A percentile compares a stretch with the other conserved stretches of the same genome.
Conservation (phyloP, 2,888 invertebrate genomes). For the Drosophila macrothrix region DNA sequence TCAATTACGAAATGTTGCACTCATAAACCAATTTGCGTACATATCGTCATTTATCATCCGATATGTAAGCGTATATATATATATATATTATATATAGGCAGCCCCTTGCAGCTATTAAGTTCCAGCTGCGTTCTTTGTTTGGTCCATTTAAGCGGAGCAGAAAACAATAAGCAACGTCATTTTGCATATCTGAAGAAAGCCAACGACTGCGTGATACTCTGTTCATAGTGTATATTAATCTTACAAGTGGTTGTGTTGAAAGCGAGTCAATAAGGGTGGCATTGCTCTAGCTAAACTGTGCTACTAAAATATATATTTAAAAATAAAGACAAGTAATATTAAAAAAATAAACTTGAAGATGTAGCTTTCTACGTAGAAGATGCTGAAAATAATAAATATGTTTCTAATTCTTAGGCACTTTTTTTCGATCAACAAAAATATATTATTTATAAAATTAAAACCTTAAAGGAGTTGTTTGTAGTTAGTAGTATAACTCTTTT, state of each 20-base stretch:
- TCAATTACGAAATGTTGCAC: conserved; percentile 58
- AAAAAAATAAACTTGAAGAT: neutral
- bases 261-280: neutral
- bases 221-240: neutral
- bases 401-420: neutral
- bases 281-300: neutral
- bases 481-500: no score
- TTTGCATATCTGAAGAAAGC: conserved; percentile 21
- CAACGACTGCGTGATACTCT: conserved; percentile 5
- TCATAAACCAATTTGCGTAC: conserved; percentile 73
- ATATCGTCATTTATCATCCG: conserved; percentile 68
- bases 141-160: conserved; percentile 42
- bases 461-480: no score
- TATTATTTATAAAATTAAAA: neutral
- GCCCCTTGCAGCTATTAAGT: conserved; percentile 12
- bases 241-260: neutral
- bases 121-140: conserved; percentile 61
- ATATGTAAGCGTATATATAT: neutral
- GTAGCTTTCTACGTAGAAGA: neutral
- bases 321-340: no score
- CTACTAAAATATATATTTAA: neutral
- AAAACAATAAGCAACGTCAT: conserved; percentile 44
- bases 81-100: conserved; percentile 7
- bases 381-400: neutral
- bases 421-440: neutral